phyloP scores from a whole-genome alignment of 2,113 vertebrate species.

The Hystrix cristata region DNA sequence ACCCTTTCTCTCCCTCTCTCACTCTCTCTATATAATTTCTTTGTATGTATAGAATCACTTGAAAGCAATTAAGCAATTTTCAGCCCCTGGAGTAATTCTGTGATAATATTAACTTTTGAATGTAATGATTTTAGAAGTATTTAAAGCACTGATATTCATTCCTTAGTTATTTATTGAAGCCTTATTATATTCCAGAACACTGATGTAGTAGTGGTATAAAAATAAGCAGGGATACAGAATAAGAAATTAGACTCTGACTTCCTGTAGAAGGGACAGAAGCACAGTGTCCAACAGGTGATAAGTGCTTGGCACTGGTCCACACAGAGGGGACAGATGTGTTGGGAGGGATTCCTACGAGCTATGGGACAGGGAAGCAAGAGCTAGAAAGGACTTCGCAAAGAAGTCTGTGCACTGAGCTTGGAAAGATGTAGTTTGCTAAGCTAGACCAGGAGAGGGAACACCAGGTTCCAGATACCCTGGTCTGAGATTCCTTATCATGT shows the following conservation, averaged over 20 bases:
- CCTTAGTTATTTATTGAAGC: conserved; percentile 9
- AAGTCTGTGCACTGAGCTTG: not conserved
- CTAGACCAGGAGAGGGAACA: not conserved
- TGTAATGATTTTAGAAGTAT: not conserved
- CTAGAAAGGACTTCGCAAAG: not conserved
- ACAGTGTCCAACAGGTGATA: not conserved
- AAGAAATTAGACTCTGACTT: not conserved
- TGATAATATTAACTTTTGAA: not conserved
- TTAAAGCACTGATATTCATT: not conserved
- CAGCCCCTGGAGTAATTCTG: conserved; percentile 5
- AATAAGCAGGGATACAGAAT: not conserved
- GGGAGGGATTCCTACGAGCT: not conserved
- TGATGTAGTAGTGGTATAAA: not conserved
- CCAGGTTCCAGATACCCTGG: not conserved
- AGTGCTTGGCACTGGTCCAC: not conserved
- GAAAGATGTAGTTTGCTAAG: not conserved
- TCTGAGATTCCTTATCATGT: not conserved
- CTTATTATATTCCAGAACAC: not conserved
- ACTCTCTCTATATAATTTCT: not conserved
- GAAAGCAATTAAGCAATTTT: conserved; percentile 19
- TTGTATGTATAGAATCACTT: not conserved
- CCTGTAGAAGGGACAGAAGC: not conserved
- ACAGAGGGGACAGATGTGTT: not conserved
- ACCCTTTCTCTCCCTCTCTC: not conserved
- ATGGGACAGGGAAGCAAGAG: not conserved